Percentiles rank a stretch among this genome's conserved stretches.
These are phyloP conservation scores for Masnerella sp. DNA, from an alignment of 2,888 invertebrate species.

Conservation along the genomic window DNA sequence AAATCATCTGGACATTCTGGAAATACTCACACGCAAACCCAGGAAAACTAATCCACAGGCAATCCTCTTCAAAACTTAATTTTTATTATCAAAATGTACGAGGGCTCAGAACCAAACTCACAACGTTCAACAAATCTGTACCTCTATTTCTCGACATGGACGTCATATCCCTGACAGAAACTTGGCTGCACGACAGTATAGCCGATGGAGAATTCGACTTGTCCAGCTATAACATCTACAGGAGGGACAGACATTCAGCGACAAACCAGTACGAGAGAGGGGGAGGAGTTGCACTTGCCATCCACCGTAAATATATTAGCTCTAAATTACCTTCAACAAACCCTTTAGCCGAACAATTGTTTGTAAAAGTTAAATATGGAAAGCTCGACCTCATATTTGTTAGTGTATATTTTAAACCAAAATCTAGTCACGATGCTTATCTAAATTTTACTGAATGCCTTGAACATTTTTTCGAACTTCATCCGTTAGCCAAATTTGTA, in stretches of 20 bases:
- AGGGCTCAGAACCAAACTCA: not conserved
- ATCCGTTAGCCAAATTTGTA: no score
- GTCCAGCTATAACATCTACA: not conserved
- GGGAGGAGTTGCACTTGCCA: no score
- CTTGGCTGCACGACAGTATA: not conserved
- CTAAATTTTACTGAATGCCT: no score
- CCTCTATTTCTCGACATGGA: not conserved
- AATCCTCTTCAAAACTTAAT: no score
- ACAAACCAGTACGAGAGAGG: not conserved
- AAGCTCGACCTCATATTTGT: no score
- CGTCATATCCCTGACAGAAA: not conserved
- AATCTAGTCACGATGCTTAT: no score
- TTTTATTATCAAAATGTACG: conserved; percentile 13
- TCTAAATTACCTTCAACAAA: no score
- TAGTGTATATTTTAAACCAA: no score
- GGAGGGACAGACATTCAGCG: not conserved
- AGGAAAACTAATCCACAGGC: not conserved
- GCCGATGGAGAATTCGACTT: not conserved
- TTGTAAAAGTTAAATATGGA: no score
- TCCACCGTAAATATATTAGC: no score
- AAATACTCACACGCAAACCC: not conserved
- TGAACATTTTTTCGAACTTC: no score
- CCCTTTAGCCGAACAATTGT: no score
- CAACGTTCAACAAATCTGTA: not conserved
- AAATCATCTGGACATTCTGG: not conserved